A percentile compares a stretch with the other conserved stretches of the same genome.
Evolutionary conservation across 2,797 vertebrate species (phyloP).

Genomic region (Cossypha heuglini): DNA sequence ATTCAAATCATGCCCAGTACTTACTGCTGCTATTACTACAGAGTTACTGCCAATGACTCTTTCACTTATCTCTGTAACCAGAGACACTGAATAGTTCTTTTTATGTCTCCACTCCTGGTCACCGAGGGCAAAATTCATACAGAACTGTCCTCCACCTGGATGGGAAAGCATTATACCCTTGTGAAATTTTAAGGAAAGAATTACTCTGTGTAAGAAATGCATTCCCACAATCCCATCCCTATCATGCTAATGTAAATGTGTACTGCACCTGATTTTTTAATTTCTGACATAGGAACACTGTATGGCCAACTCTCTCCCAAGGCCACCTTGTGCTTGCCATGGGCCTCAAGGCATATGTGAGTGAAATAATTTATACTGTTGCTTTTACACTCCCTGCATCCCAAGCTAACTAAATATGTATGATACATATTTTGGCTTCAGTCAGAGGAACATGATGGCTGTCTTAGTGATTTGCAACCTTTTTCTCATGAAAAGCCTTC

Average conservation of each 20-base stretch:
- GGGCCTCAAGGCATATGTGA: background rate
- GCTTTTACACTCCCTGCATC: background rate
- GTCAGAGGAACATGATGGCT: background rate
- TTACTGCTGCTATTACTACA: conserved; percentile 69
- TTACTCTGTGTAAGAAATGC: background rate
- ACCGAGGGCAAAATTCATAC: conserved; percentile 59
- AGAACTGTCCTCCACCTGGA: conserved; percentile 40
- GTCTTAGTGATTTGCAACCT: background rate
- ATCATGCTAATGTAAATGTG: background rate
- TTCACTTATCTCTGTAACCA: conserved; percentile 78
- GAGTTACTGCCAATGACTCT: conserved; percentile 69
- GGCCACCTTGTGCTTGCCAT: background rate
- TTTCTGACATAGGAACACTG: background rate
- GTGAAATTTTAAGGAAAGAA: conserved; percentile 39
- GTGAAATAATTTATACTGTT: background rate
- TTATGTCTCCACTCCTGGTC: conserved; percentile 70
- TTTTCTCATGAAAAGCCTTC: background rate
- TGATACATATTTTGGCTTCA: background rate
- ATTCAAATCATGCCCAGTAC: conserved; percentile 76
- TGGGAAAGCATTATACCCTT: background rate
- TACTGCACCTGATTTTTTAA: background rate
- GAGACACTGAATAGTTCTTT: conserved; percentile 68
- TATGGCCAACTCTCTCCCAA: background rate
- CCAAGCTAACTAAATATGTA: background rate
- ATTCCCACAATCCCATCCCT: background rate